Evolutionary conservation across 2,113 vertebrate genomes (phyloP), one percentile per base, ranked within the genome.

Genomic region (Regulus satrapa): DNA sequence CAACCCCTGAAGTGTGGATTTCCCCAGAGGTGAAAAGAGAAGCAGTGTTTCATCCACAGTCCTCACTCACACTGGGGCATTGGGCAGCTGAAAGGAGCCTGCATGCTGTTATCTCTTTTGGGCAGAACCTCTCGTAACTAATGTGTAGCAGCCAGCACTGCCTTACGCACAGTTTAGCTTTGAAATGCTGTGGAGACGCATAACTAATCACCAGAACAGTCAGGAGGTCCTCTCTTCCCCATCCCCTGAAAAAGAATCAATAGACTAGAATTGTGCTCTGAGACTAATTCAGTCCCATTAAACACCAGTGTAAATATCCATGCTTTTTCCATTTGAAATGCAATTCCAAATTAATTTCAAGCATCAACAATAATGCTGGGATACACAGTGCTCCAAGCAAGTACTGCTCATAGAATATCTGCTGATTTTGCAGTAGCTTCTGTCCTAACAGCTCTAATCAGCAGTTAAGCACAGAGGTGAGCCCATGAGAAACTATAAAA

Each of bases 261-360:
- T 68, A n/a, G 32, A 62, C 68, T 7, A 74, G 34, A 85, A 83
- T 10, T 73, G 51, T 88, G 46, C 24, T 77, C 40, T n/a, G 48
- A 90, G 63, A 83, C 75, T 94, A 91, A 83, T 90, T 76, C 80
- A 71, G 68, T 46, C 45, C 66, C 58, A 62, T 82, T 90, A 92
- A 93, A 80, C n/a, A 64, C 25, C 54, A 80, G 32, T n/a, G 40
- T 51, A 93, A 89, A 93, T 77, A 93, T 43, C 79, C 80, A 26
- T 18, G n/a, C 18, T 89, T 91, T 86, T 74, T 20, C 55, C 68
- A 66, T 77, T 93, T 88, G 51, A 88, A 95, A 95, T 63, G 68
- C 51, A 92, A 76, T 83, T 92, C 67, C 75, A 93, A 92, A 93
- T 74, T 76, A 80, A 83, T 83, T 67, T 74, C 91, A 74, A 77